Evolutionary conservation across 2,888 invertebrate genomes (phyloP).

Genomic region (Congeria kusceri): DNA sequence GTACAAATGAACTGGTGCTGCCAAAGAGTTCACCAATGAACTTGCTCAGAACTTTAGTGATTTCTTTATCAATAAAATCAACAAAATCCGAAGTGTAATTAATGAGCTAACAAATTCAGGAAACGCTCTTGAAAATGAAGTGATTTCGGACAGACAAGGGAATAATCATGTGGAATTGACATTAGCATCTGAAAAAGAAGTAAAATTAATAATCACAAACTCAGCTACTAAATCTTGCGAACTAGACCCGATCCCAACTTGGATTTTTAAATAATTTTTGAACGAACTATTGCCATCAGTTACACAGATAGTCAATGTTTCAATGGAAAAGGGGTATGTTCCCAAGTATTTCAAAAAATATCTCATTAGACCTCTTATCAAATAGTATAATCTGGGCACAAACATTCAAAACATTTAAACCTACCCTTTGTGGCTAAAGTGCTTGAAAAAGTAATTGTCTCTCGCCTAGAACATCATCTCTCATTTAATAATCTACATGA

Average conservation of each 20-base stretch:
- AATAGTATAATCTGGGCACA: constrained; percentile 20
- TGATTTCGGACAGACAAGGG: no score
- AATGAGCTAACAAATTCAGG: not conserved
- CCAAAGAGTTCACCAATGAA: constrained; percentile 17
- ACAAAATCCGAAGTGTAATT: constrained; percentile 33
- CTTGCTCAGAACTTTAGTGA: constrained; percentile 44
- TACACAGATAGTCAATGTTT: constrained; percentile 15
- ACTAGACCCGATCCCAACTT: constrained; percentile 32
- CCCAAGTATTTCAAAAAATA: constrained; percentile 33
- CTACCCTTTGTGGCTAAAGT: constrained; percentile 7
- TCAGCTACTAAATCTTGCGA: constrained; percentile 36
- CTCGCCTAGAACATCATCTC: constrained; percentile 16
- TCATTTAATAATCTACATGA: constrained; percentile 18
- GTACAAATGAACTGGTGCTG: constrained; percentile 35
- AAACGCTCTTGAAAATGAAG: no score
- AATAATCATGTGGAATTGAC: not conserved
- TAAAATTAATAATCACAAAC: constrained; percentile 26
- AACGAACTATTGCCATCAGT: constrained; percentile 20
- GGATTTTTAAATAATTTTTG: constrained; percentile 31
- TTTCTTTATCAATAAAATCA: constrained; percentile 38
- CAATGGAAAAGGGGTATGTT: constrained; percentile 18
- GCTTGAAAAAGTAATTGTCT: constrained; percentile 23
- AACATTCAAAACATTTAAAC: constrained; percentile 16
- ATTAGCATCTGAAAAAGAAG: constrained; percentile 5
- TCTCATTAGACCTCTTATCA: constrained; percentile 24